Evolutionary conservation across 2,888 invertebrate species (phyloP), one percentile per base, ranked within the genome.

Genomic region (Endomychus coccineus): DNA sequence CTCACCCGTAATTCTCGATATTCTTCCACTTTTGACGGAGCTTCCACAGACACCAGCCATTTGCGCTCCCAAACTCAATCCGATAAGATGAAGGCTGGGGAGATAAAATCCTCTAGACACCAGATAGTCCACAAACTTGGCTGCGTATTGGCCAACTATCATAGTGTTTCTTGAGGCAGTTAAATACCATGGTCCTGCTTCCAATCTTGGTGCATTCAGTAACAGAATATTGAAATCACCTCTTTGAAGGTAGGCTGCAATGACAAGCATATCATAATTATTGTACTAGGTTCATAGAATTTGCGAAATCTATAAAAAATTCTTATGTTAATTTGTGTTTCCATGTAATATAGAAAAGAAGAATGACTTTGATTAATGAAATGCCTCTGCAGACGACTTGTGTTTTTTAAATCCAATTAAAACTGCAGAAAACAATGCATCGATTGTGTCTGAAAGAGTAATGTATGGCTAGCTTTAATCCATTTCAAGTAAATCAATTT

Each of bases 111-210:
- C 76, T 45, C 74, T 71, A 2, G 72, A 66, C 1, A 77, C 74
- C 34, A 78, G 52, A 43, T 73, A 78, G 54, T 77, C 75, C 2
- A 78, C 68, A 49, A 78, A 71, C 46, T 61, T 56, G 0, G 74
- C 78, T 0, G 73, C 69, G 48, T 71, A 74, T 32, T 68, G 62
- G 0, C 78, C 79, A 1, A 78, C 75, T 43, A 73, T 70, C 66
- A 72, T 69, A 0, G 77, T 77, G 58, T 77, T 78, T 47, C 71
- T 69, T 1, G 67, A 61, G 0, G 70, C 69, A 0, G 71, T 73
- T 49, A 71, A 62, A 60, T 79, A 79, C 77, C 77, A 78, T 0
- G 78, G 78, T 0, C 77, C 76, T 0, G 77, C 76, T 45, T 75
- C 74, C 27, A 78, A 58, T 4, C 69, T 61, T 2, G 62, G 68